Evolutionary conservation across 2,888 invertebrate species (phyloP).

Genomic region (Malachius bipustulatus): DNA sequence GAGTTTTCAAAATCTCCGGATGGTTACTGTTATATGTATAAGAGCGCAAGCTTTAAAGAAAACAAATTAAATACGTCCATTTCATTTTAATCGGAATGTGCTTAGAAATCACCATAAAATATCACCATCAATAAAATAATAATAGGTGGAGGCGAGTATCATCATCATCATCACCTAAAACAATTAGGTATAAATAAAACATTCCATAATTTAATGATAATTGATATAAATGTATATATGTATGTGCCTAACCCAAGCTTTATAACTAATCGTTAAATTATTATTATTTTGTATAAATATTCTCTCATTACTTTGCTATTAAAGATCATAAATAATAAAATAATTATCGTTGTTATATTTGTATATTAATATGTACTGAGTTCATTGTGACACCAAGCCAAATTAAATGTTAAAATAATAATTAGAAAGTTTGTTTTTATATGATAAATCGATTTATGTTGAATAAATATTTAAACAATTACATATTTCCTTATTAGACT

Average conservation of each 20-base stretch:
- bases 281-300: slow-evolving; percentile 10
- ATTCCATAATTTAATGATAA: slow-evolving; percentile 13
- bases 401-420: slow-evolving; percentile 34
- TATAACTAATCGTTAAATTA: slow-evolving; percentile 17
- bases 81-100: slow-evolving; percentile 11
- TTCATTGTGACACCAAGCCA: slow-evolving; percentile 38
- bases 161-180: no score
- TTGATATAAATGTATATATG: slow-evolving; percentile 27
- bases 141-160: no score
- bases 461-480: no score
- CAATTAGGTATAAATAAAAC: not conserved
- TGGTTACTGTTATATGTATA: no score
- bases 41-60: slow-evolving; percentile 3
- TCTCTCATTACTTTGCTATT: slow-evolving; percentile 16
- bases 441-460: no score
- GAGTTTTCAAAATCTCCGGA: no score
- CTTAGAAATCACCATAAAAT: not conserved
- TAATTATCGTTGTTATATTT: slow-evolving; percentile 34
- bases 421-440: no score
- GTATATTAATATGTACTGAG: slow-evolving; percentile 34
- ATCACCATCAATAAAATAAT: no score
- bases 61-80: slow-evolving; percentile 12
- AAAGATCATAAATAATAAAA: slow-evolving; percentile 18
- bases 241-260: slow-evolving; percentile 35
- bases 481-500: no score